Conservation (phyloP, 92 coral and sea anemone species). For the Galaxea fascicularis region DNA sequence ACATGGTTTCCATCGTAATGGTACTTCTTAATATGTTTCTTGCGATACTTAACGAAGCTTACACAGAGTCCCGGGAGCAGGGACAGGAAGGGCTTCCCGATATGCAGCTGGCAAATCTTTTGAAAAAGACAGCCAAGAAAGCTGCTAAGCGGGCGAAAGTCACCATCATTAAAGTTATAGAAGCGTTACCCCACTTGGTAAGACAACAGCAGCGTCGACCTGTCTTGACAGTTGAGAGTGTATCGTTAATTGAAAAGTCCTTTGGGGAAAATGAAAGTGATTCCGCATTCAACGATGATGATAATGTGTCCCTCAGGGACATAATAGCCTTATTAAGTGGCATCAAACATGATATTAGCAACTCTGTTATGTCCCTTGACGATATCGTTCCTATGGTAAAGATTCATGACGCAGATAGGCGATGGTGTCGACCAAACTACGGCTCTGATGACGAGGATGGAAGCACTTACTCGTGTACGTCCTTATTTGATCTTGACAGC, state of each 20-base stretch:
- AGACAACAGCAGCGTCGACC: neutral
- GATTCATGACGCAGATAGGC: constrained; percentile 26
- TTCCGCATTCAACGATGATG: constrained; percentile 16
- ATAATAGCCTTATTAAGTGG: constrained; percentile 12
- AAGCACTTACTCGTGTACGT: constrained; percentile 23
- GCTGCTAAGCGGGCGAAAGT: constrained; percentile 4
- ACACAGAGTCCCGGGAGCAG: constrained; percentile 58
- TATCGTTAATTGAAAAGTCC: neutral
- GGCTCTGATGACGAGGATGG: constrained; percentile 9
- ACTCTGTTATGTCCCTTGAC: constrained; percentile 34
- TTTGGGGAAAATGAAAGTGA: neutral
- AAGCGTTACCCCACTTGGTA: neutral
- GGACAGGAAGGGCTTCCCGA: constrained; percentile 47
- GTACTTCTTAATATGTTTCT: constrained; percentile 84
- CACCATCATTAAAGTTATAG: neutral
- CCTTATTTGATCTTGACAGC: constrained; percentile 21
- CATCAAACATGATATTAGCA: constrained; percentile 28
- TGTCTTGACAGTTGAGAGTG: constrained; percentile 14
- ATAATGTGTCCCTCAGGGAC: constrained; percentile 18
- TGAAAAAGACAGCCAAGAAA: constrained; percentile 18
- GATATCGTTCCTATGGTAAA: constrained; percentile 42
- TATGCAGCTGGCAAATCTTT: constrained; percentile 16
- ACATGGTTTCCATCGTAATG: constrained; percentile 79
- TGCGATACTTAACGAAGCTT: constrained; percentile 85
- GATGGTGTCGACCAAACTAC: constrained; percentile 5